phyloP scores from a whole-genome alignment of 2,888 invertebrate species.

The Lasiommata megera region DNA sequence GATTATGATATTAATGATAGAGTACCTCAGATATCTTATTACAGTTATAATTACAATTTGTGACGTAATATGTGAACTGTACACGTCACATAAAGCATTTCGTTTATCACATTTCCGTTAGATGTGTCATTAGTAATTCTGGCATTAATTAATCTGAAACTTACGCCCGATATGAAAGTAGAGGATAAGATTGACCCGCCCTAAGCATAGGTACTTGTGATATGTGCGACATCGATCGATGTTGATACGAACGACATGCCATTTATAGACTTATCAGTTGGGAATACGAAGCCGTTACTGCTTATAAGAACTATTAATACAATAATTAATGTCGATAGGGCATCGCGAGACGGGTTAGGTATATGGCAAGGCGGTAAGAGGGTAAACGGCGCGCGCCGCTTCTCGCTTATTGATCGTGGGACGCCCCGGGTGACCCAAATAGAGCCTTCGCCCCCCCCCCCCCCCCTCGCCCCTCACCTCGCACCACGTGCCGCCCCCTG shows the following conservation, averaged over 20 bases:
- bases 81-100: neutral
- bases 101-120: neutral
- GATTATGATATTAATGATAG: too few relatives aligned
- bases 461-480: slow-evolving; percentile 46
- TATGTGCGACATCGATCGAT: too few relatives aligned
- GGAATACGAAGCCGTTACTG: slow-evolving; percentile 9
- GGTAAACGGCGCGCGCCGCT: slow-evolving; percentile 72
- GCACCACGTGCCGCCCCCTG: slow-evolving; percentile 48
- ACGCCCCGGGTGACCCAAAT: slow-evolving; percentile 82
- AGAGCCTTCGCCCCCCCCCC: slow-evolving; percentile 63
- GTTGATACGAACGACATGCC: neutral
- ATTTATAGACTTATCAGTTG: slow-evolving; percentile 5
- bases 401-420: slow-evolving; percentile 72
- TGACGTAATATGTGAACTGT: too few relatives aligned
- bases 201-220: neutral
- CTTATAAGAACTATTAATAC: slow-evolving; percentile 52
- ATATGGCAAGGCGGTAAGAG: slow-evolving; percentile 62
- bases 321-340: slow-evolving; percentile 73
- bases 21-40: too few relatives aligned
- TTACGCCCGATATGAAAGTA: too few relatives aligned
- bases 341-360: slow-evolving; percentile 63
- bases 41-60: too few relatives aligned
- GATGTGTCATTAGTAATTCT: too few relatives aligned
- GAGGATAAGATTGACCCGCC: too few relatives aligned
- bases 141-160: too few relatives aligned